Base-by-base conservation (phyloP, 1,140 invertebrate species). In the Akabosia matsudoensis region DNA sequence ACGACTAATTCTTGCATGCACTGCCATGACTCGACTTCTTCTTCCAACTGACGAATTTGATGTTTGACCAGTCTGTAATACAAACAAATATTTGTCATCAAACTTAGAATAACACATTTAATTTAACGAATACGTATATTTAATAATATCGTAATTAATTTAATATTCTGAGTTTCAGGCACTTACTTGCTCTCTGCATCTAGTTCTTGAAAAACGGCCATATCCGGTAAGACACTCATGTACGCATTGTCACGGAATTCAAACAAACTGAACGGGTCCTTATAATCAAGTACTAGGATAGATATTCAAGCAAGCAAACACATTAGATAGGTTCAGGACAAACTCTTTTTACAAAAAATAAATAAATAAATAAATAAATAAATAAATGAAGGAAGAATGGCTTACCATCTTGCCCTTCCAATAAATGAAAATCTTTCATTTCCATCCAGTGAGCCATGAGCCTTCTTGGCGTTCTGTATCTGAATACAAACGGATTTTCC, bases 1-100 rank as follows among this genome's bases (percentile, higher is more conserved):
- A 92, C 91, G 0, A 96, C 92, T 78, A 91, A 92, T 82, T 97
- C 95, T 14, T 97, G 94, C 45, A 98, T 84, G n/a, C 97, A 93
- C 84, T 97, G 95, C 94, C 94, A 97, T 77, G 93, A 90, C 0
- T 91, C 89, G 64, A 96, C 83, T 84, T 97, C 95, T 82, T 92
- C 94, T 86, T 98, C 96, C 64, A 98, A 84, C 33, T 92, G 86
- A 72, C 94, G 88, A 64, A 97, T 96, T 84, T 97, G 93, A 79
- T 91, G 90, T 83, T 92, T 92, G 81, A 67, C 61, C 14, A 30
- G 28, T 31, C 61, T 67, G 28, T 10, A 67, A 24, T 4, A 64
- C 22, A 30, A 30, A 64, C 61, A 64, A 64, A 10, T 13, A 22
- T 64, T 64, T 30, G 7, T 24, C 7, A 45, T 45, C 18, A 45